These are phyloP conservation scores for Saiga tatarica DNA, from an alignment of 2,113 vertebrate genomes.

Conservation along the genomic window DNA sequence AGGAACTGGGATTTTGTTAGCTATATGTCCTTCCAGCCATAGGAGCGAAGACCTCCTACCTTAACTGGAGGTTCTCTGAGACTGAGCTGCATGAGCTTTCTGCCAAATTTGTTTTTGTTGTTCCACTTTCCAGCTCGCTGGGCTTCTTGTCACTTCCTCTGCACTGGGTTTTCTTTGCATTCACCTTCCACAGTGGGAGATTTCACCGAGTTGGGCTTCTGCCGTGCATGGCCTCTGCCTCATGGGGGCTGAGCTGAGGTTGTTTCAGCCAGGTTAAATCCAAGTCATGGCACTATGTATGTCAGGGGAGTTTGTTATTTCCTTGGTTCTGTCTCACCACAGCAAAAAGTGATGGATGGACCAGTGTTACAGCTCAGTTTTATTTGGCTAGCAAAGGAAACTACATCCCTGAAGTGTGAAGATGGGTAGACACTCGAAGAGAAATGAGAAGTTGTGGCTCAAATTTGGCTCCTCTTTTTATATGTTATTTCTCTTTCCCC, in stretches of 20 bases:
- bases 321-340: not conserved
- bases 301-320: not conserved
- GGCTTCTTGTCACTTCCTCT: not conserved
- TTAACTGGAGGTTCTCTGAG: not conserved
- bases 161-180: not conserved
- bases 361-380: not conserved
- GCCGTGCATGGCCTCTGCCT: not conserved
- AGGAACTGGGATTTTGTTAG: not conserved
- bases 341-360: not conserved
- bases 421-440: no score
- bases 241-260: not conserved
- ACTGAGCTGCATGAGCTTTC: rapidly evolving
- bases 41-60: not conserved
- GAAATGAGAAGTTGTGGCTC: rapidly evolving
- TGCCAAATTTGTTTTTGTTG: not conserved
- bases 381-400: not conserved
- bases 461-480: not conserved
- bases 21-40: not conserved
- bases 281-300: not conserved
- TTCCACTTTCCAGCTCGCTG: not conserved
- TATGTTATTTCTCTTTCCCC: not conserved
- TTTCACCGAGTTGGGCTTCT: not conserved
- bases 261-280: not conserved
- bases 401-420: not conserved
- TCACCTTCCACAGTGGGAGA: not conserved